phyloP scores from a whole-genome alignment of 2,113 vertebrate genomes.

The Dicerorhinus sumatrensis region DNA sequence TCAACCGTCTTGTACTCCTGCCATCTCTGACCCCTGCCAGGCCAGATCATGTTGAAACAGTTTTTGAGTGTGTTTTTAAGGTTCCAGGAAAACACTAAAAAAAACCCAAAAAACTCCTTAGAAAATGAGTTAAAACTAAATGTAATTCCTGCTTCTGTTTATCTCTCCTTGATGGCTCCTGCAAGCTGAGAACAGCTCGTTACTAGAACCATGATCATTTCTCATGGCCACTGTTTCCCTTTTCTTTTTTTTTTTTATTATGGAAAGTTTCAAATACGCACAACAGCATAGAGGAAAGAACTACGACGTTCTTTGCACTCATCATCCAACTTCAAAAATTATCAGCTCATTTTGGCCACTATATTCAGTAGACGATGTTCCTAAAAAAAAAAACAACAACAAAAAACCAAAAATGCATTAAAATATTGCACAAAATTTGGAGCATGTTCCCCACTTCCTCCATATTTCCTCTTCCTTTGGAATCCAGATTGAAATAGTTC shows the following conservation, averaged over 20 bases:
- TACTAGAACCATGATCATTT: background rate
- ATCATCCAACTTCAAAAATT: background rate
- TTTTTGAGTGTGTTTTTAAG: background rate
- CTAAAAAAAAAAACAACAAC: background rate
- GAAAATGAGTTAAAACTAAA: background rate
- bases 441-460: fast-evolving
- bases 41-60: background rate
- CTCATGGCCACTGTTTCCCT: background rate
- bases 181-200: background rate
- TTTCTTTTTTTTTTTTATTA: background rate
- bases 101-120: background rate
- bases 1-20: background rate
- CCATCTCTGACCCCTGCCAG: background rate
- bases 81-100: constrained; percentile 20
- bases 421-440: background rate
- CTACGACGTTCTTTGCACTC: fast-evolving
- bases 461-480: background rate
- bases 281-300: background rate
- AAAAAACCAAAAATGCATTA: too few species aligned
- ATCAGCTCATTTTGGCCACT: background rate
- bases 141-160: background rate
- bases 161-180: background rate
- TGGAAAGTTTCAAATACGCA: background rate
- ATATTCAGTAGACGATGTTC: background rate
- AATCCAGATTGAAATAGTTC: background rate